These are phyloP conservation scores for Lampropteryx suffumata DNA, from an alignment of 2,888 invertebrate species.

Conservation along the genomic window DNA sequence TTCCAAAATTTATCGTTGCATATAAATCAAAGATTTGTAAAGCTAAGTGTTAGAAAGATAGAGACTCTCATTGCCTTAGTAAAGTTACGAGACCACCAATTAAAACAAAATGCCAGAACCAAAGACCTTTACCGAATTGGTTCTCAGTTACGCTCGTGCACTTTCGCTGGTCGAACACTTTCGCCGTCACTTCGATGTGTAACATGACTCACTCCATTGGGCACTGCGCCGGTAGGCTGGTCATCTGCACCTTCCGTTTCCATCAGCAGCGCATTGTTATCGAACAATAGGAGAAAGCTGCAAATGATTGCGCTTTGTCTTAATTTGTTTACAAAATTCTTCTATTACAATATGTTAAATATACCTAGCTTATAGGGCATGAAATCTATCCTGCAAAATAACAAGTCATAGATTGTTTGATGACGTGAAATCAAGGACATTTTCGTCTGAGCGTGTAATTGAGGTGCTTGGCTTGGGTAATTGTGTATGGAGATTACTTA, in stretches of 20 bases:
- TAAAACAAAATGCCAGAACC: conserved; percentile 36
- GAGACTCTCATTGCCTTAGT: conserved; percentile 17
- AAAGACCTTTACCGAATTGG: conserved; percentile 52
- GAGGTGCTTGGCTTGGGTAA: no score
- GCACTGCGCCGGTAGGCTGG: conserved; percentile 34
- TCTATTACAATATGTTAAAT: no score
- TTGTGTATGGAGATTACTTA: no score
- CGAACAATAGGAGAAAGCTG: conserved; percentile 29
- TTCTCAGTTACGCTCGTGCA: conserved; percentile 40
- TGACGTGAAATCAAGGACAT: no score
- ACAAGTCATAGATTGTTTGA: no score
- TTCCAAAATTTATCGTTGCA: no score
- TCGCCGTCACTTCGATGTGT: conserved; percentile 62
- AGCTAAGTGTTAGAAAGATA: conserved; percentile 5
- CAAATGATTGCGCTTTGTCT: conserved; percentile 16
- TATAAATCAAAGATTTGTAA: not conserved
- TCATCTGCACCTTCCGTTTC: conserved; percentile 30
- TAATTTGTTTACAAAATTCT: conserved; percentile 11
- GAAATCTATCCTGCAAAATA: no score
- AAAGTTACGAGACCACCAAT: conserved; percentile 18
- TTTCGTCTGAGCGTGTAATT: no score
- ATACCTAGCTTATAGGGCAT: no score
- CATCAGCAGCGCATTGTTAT: conserved; percentile 31
- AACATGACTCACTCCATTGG: conserved; percentile 60
- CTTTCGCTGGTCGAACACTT: conserved; percentile 70